Conservation (phyloP, 2,113 vertebrate genomes). For the Pollimyrus isidori region DNA sequence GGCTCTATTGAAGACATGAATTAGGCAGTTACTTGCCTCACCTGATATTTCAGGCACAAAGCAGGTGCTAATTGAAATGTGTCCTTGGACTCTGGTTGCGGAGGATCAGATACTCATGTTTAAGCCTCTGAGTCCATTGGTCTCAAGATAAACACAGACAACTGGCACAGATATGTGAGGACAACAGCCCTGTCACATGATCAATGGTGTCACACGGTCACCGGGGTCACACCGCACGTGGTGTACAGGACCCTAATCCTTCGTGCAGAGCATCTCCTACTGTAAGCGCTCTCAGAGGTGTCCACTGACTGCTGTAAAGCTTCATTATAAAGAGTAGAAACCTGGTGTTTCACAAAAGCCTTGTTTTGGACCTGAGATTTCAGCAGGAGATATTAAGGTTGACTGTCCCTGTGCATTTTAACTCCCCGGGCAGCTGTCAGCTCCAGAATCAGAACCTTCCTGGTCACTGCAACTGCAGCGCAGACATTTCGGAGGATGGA, state of each 20-base stretch:
- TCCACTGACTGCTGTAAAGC: not conserved
- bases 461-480: not conserved
- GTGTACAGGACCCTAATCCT: not conserved
- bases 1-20: not conserved
- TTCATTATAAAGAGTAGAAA: constrained; percentile 28
- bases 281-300: not conserved
- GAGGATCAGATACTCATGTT: not conserved
- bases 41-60: not conserved
- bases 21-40: not conserved
- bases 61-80: not conserved
- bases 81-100: not conserved
- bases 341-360: constrained; percentile 5
- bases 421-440: not conserved
- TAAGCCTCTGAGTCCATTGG: not conserved
- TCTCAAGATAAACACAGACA: not conserved
- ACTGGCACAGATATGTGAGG: not conserved
- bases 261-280: not conserved
- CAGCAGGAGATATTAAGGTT: constrained; percentile 42
- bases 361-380: constrained; percentile 57
- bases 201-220: not conserved
- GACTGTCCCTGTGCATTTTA: constrained; percentile 18
- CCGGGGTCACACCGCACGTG: not conserved
- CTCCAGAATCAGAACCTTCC: not conserved
- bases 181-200: not conserved
- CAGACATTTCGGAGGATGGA: not conserved